Conservation (phyloP, 2,113 vertebrate genomes). For the Pao palembangensis region DNA sequence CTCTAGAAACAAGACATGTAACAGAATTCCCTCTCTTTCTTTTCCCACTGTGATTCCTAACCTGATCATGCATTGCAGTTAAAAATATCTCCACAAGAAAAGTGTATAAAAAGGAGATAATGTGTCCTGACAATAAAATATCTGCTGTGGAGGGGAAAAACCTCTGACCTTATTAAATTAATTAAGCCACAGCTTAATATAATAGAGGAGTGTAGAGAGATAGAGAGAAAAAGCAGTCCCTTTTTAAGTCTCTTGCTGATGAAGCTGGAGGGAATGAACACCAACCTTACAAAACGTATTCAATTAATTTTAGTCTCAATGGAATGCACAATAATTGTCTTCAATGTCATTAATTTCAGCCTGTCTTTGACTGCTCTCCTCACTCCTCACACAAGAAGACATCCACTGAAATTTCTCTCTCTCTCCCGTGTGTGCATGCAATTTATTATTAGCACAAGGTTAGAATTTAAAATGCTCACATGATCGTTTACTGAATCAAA, state of each 20-base stretch:
- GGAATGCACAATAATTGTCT: slow-evolving; percentile 70
- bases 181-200: slow-evolving; percentile 73
- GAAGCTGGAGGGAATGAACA: slow-evolving; percentile 55
- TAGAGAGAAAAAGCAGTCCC: slow-evolving; percentile 30
- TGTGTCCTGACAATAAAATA: slow-evolving; percentile 53
- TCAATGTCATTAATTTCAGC: slow-evolving; percentile 70
- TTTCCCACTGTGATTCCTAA: no score
- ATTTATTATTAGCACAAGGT: no score
- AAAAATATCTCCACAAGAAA: slow-evolving; percentile 17
- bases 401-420: slow-evolving; percentile 2
- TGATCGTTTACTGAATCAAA: no score
- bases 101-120: slow-evolving; percentile 48
- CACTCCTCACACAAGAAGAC: background rate
- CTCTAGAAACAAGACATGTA: no score
- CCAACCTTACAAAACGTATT: slow-evolving; percentile 69
- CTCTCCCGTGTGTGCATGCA: no score
- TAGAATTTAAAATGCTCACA: no score
- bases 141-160: slow-evolving; percentile 65
- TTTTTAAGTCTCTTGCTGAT: slow-evolving; percentile 54
- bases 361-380: slow-evolving; percentile 52
- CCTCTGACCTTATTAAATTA: slow-evolving; percentile 78
- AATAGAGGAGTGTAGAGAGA: slow-evolving; percentile 36
- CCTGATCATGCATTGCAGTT: no score
- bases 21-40: no score
- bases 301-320: slow-evolving; percentile 70